phyloP scores from a whole-genome alignment of 2,113 vertebrate species.

The Tursiops truncatus region DNA sequence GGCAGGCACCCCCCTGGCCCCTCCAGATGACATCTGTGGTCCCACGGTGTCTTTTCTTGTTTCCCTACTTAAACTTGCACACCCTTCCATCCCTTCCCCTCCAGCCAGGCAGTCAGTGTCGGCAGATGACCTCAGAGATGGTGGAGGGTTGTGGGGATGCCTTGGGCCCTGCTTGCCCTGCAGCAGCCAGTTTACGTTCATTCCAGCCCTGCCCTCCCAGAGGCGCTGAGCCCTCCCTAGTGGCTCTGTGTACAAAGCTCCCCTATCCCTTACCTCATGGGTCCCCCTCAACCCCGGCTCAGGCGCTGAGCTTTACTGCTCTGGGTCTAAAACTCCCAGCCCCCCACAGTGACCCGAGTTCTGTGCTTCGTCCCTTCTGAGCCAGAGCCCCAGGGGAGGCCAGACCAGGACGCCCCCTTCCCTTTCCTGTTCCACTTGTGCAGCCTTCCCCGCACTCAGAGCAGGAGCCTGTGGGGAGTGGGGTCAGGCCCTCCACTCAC shows the following conservation, averaged over 20 bases:
- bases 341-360: not conserved
- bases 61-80: not conserved
- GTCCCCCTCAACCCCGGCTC: fast-evolving
- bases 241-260: not conserved
- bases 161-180: not conserved
- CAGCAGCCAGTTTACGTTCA: not conserved
- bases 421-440: not conserved
- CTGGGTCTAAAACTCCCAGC: not conserved
- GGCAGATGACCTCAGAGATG: not conserved
- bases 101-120: not conserved
- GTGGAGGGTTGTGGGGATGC: not conserved
- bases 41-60: not conserved
- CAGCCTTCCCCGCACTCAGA: not conserved
- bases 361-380: not conserved
- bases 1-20: not conserved
- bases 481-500: not conserved
- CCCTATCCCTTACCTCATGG: not conserved
- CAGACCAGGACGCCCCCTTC: fast-evolving
- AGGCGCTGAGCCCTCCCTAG: not conserved
- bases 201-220: not conserved
- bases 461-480: not conserved
- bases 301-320: not conserved
- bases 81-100: not conserved
- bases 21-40: not conserved
- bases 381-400: not conserved